A percentile compares a stretch with the other conserved stretches of the same genome.
phyloP scores from a whole-genome alignment of 2,113 vertebrate genomes.

The Vanacampus margaritifer region DNA sequence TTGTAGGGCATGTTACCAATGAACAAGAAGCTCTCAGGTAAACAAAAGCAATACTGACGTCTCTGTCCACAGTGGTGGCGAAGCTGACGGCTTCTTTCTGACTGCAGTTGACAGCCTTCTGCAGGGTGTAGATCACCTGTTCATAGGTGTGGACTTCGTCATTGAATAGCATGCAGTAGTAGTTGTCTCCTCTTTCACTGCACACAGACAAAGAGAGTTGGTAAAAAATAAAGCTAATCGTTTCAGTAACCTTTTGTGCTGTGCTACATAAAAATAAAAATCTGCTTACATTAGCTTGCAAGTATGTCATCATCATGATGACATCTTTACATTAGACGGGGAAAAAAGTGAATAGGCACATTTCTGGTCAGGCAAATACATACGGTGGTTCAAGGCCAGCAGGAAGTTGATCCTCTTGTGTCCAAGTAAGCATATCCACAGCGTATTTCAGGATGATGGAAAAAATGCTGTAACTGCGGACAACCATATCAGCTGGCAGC shows the following conservation, averaged over 20 bases:
- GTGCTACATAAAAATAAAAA: neutral
- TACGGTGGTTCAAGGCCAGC: slow-evolving; percentile 84
- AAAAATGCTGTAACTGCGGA: slow-evolving; percentile 86
- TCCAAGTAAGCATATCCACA: slow-evolving; percentile 93
- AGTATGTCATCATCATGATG: too few relatives aligned
- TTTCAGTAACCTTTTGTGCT: too few relatives aligned
- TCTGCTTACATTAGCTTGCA: too few relatives aligned
- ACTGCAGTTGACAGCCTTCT: slow-evolving; percentile 95
- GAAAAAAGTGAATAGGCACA: neutral
- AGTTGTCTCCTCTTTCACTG: slow-evolving; percentile 86
- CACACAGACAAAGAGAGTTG: slow-evolving; percentile 1
- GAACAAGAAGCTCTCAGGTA: neutral
- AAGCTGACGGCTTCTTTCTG: slow-evolving; percentile 96
- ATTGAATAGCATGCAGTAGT: slow-evolving; percentile 98
- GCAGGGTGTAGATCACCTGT: slow-evolving; percentile 97
- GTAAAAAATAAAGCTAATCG: too few relatives aligned
- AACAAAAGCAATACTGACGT: slow-evolving; percentile 76
- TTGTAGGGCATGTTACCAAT: neutral
- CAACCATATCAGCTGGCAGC: slow-evolving; percentile 85
- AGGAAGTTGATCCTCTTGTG: slow-evolving; percentile 86
- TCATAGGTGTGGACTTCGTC: slow-evolving; percentile 99
- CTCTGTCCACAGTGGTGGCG: slow-evolving; percentile 94
- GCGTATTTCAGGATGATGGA: slow-evolving; percentile 89
- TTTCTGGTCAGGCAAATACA: slow-evolving; percentile 26
- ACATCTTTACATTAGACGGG: neutral